Percentiles rank a stretch among this genome's conserved stretches.
These are phyloP conservation scores for Leptopilina myrica DNA, from an alignment of 2,888 invertebrate species.

Conservation along the genomic window DNA sequence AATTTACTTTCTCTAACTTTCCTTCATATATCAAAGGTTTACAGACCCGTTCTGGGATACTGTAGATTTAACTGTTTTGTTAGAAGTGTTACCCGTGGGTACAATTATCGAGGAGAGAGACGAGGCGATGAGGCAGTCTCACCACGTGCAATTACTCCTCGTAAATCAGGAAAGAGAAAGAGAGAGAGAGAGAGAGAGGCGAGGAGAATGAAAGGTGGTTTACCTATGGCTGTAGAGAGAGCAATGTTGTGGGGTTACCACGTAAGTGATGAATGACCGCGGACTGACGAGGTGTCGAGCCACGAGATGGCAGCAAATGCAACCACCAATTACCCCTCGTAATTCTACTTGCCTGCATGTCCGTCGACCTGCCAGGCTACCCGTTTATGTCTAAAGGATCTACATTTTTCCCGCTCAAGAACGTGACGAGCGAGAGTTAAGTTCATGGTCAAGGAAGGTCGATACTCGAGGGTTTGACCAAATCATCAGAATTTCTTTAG, in stretches of 20 bases:
- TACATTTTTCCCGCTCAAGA: slow-evolving; percentile 49
- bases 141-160: slow-evolving; percentile 64
- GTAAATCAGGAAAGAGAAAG: slow-evolving; percentile 61
- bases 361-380: slow-evolving; percentile 5
- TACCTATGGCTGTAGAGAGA: slow-evolving; percentile 38
- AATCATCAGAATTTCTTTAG: neutral
- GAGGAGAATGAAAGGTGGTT: slow-evolving; percentile 37
- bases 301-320: slow-evolving; percentile 55
- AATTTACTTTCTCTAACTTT: slow-evolving; percentile 7
- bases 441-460: slow-evolving; percentile 14
- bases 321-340: slow-evolving; percentile 62
- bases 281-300: slow-evolving; percentile 62
- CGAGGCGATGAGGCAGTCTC: slow-evolving; percentile 59
- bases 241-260: slow-evolving; percentile 45
- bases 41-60: neutral
- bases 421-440: slow-evolving; percentile 11
- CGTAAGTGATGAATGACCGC: slow-evolving; percentile 56
- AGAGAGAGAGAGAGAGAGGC: neutral
- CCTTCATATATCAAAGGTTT: slow-evolving; percentile 16
- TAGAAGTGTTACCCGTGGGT: slow-evolving; percentile 52
- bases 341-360: slow-evolving; percentile 47
- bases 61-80: slow-evolving; percentile 52
- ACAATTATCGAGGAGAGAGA: slow-evolving; percentile 55
- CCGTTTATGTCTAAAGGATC: slow-evolving; percentile 55
- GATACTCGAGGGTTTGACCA: neutral